These are phyloP conservation scores for Drosophila suzukii DNA, from an alignment of 1,140 invertebrate genomes.

Conservation along the genomic window DNA sequence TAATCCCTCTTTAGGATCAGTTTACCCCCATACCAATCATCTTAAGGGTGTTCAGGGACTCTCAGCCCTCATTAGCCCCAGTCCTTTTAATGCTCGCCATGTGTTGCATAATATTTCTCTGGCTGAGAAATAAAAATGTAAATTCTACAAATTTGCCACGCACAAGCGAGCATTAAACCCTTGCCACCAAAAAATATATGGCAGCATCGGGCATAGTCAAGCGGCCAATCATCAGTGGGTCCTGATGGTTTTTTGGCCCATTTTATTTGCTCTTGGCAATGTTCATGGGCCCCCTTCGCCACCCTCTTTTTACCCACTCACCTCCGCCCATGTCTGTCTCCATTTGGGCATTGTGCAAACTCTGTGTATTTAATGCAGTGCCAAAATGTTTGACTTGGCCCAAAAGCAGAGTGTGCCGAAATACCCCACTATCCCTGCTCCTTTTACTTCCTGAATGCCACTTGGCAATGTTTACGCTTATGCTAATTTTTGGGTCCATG, in stretches of 20 bases:
- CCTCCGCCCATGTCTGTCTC: background rate
- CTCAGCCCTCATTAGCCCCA: slow-evolving; percentile 38
- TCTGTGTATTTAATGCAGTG: slow-evolving; percentile 76
- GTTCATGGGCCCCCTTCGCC: slow-evolving; percentile 10
- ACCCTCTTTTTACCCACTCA: background rate
- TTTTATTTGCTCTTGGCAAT: slow-evolving; percentile 75
- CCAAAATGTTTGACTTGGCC: slow-evolving; percentile 70
- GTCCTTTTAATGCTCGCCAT: slow-evolving; percentile 64
- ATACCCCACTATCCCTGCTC: background rate
- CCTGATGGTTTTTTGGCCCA: slow-evolving; percentile 24
- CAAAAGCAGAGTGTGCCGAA: slow-evolving; percentile 3
- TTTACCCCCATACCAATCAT: background rate
- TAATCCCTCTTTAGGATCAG: slow-evolving; percentile 5
- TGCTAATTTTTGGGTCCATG: slow-evolving; percentile 71
- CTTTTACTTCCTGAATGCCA: slow-evolving; percentile 23
- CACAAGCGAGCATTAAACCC: slow-evolving; percentile 71
- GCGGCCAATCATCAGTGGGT: slow-evolving; percentile 31
- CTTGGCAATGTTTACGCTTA: slow-evolving; percentile 77
- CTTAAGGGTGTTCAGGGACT: slow-evolving; percentile 23
- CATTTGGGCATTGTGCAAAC: slow-evolving; percentile 44
- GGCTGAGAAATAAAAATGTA: slow-evolving; percentile 69
- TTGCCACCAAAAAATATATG: slow-evolving; percentile 14
- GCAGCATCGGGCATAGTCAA: slow-evolving; percentile 8
- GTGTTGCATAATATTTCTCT: slow-evolving; percentile 68
- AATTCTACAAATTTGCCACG: slow-evolving; percentile 76